Base-by-base conservation (phyloP, 2,888 invertebrate species). In the Caenorhabditis macrosperma region DNA sequence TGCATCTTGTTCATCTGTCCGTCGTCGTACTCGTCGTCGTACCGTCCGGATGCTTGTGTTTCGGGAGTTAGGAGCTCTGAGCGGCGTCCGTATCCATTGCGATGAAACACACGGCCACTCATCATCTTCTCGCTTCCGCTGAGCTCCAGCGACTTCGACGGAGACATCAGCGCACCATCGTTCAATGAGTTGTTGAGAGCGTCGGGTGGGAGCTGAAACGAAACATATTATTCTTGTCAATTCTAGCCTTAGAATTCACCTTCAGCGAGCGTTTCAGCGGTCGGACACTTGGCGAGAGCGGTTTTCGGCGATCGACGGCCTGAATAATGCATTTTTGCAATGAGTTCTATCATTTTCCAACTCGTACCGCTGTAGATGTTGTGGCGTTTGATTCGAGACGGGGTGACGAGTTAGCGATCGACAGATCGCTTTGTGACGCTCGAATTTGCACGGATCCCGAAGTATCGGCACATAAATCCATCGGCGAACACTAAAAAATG, bases 241-340 rank as follows among this genome's bases (percentile, higher is more conserved):
- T n/a, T n/a, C n/a, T n/a, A n/a, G n/a, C n/a, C n/a, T n/a, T n/a
- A n/a, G n/a, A n/a, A n/a, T n/a, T 55, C 1, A 61, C 24, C 52
- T 78, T 78, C 46, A 78, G 44, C 0, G 78, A 59, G 44, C 78
- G 72, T 61, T 78, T 78, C 15, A 17, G 2, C n/a, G 78, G 78
- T 15, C 61, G 60, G 7, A 71, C 78, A 57, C 52, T 52, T 9
- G 78, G 67, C 4, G 72, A 63, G 7, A 78, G 54, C 17, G 78
- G 78, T 30, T 48, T 33, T 33, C 72, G 52, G 20, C 78, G 66
- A 28, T 66, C n/a, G 15, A 33, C 10, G 33, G 5, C 33, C 33
- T 7, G 10, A 33, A 33, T 33, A 5, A 10, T 33, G 33, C 9
- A 2, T 54, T 10, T 54, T 30, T 54, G 30, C 4, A 59, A 12